A percentile compares a stretch with the other conserved stretches of the same genome.
These are phyloP conservation scores for Burhinus oedicnemus DNA, from an alignment of 2,113 vertebrate genomes.

Conservation along the genomic window DNA sequence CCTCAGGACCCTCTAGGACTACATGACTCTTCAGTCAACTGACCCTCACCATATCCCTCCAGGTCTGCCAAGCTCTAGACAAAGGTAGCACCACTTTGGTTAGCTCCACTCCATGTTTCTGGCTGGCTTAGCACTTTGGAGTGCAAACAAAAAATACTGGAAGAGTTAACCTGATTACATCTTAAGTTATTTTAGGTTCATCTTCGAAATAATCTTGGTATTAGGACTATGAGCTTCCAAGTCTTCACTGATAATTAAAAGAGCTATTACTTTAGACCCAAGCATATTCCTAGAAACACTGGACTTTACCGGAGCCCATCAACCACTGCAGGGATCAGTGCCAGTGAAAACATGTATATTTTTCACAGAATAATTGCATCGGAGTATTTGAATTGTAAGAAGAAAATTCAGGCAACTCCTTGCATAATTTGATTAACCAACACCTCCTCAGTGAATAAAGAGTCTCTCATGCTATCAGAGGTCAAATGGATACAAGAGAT, in stretches of 20 bases:
- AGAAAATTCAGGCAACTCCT: conserved; percentile 27
- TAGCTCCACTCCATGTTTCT: neutral
- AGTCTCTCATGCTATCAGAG: conserved; percentile 22
- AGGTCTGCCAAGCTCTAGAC: neutral
- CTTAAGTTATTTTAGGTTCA: neutral
- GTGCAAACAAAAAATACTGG: neutral
- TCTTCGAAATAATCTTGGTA: neutral
- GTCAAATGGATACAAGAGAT: neutral
- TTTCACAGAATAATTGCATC: neutral
- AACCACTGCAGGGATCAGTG: neutral
- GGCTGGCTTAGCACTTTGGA: neutral
- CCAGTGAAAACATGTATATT: neutral
- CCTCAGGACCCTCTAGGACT: neutral
- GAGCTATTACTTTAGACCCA: neutral
- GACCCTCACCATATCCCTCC: neutral
- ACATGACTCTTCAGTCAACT: neutral
- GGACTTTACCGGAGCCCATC: neutral
- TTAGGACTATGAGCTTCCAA: neutral
- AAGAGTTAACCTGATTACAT: neutral
- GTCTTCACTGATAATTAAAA: neutral
- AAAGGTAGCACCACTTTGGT: neutral
- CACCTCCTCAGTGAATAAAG: conserved; percentile 33
- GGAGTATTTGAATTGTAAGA: neutral
- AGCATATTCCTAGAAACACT: neutral
- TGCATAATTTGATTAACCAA: conserved; percentile 51